Conservation (phyloP, 1,140 invertebrate species). For the Dermatophagoides farinae region DNA sequence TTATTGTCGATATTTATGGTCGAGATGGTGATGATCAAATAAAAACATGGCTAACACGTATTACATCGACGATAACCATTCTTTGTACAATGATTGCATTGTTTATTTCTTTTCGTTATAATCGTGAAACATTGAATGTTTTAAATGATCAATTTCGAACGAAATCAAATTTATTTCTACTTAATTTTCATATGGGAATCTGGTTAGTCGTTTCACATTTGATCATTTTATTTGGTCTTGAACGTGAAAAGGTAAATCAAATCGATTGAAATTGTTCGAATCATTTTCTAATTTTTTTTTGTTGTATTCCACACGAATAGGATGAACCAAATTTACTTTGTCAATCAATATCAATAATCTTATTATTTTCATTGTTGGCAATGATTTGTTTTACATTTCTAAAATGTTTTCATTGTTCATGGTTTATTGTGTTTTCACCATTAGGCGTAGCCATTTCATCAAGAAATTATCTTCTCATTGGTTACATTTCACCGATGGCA, state of each 20-base stretch:
- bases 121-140: constrained; percentile 18
- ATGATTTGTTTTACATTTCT: constrained; percentile 30
- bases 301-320: neutral
- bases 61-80: constrained; percentile 2
- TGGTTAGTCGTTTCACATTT: neutral
- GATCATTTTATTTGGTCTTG: neutral
- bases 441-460: neutral
- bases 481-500: neutral
- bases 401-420: constrained; percentile 29
- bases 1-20: constrained; percentile 42
- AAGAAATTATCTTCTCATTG: neutral
- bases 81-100: neutral
- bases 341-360: constrained; percentile 20
- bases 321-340: neutral
- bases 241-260: neutral
- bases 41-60: constrained; percentile 11
- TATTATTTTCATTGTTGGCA: constrained; percentile 28
- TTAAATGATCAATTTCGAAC: neutral
- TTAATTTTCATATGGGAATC: neutral
- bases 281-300: too few relatives aligned
- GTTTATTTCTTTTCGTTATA: constrained; percentile 21
- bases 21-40: neutral
- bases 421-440: neutral
- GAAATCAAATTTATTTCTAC: neutral
- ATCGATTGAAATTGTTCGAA: neutral